Base-by-base conservation (phyloP, 2,113 vertebrate genomes). In the Probosciger aterrimus region DNA sequence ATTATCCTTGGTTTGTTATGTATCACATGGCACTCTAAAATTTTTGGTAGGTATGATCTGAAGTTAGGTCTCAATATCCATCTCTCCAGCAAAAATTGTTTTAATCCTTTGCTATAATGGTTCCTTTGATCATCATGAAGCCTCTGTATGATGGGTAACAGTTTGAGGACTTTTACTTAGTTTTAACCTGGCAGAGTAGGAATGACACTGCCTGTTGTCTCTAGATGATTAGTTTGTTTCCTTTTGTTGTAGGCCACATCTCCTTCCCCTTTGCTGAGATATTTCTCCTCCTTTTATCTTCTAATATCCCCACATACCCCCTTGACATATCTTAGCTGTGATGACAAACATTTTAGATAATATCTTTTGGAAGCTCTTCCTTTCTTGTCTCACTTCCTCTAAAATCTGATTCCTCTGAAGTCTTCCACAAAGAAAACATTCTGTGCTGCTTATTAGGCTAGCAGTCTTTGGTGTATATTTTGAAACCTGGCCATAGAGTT, bases 11-110 rank as follows among this genome's bases (percentile, higher is more conserved):
- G 44, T 77, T 59, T 77, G 20, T 82, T 93, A 31, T 70, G 12
- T 14, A 35, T 60, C 0, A 0, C 5, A 4, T 55, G 31, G 24
- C 1, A 30, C 22, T 64, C 18, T 37, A 30, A 14, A 47, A 75
- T 14, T 74, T 80, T 84, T 67, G 31, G 18, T 86, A 20, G 24
- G 46, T 19, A 3, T 35, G 60, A 59, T 50, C 46, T 88, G 39
- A 64, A 62, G 41, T 60, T 85, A 49, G 44, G 41, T 63, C 62
- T 92, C 30, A 2, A 3, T 81, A 41, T 80, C 18, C 14, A 31
- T 80, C 41, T 71, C 8, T 76, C 16, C 18, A 80, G 23, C 12
- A 69, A 64, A 41, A 62, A 33, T 49, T 57, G n/a, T 8, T 70
- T 86, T n/a, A 82, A 13, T 79, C 41, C 57, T 82, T 92, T 80